Percentiles rank a stretch among this genome's conserved stretches.
These are phyloP conservation scores for Drosophila athabasca DNA, from an alignment of 1,140 invertebrate species.

Conservation along the genomic window DNA sequence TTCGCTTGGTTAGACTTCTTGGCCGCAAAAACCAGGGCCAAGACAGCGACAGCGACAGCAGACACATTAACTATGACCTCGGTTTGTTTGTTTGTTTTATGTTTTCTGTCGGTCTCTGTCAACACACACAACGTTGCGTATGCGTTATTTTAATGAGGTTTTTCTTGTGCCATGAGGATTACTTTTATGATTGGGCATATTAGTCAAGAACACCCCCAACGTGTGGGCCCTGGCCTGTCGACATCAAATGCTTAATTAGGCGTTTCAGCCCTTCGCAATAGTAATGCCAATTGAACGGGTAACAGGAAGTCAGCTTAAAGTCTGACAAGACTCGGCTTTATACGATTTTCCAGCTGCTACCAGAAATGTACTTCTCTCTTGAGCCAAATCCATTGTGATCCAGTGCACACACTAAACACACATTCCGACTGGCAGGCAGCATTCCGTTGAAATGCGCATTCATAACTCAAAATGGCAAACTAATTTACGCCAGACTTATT, in stretches of 20 bases:
- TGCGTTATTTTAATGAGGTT: conserved; percentile 78
- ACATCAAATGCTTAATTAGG: conserved; percentile 64
- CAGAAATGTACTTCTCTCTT: too few species aligned
- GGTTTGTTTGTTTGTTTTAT: conserved; percentile 54
- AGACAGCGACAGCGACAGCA: conserved; percentile 1
- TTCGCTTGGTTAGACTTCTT: conserved; percentile 70
- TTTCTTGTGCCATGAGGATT: conserved; percentile 63
- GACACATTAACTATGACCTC: conserved; percentile 58
- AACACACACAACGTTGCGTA: conserved; percentile 63
- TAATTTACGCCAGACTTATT: conserved; percentile 81
- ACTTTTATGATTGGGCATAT: conserved; percentile 78
- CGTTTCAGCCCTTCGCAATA: conserved; percentile 23
- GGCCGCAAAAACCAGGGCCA: conserved; percentile 68
- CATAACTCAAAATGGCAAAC: conserved; percentile 82
- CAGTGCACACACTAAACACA: conserved; percentile 27
- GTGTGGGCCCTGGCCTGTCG: neutral
- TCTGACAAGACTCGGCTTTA: neutral
- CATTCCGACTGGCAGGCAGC: conserved; percentile 4
- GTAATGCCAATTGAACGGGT: conserved; percentile 12
- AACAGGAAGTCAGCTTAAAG: neutral
- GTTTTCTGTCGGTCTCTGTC: neutral
- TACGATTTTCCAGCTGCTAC: too few species aligned
- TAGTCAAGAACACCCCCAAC: conserved; percentile 38
- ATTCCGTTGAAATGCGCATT: conserved; percentile 71
- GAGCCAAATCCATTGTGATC: conserved; percentile 57